A percentile compares a stretch with the other conserved stretches of the same genome.
These are phyloP conservation scores for Eupithecia subumbrata DNA, from an alignment of 2,888 invertebrate genomes.

Conservation along the genomic window DNA sequence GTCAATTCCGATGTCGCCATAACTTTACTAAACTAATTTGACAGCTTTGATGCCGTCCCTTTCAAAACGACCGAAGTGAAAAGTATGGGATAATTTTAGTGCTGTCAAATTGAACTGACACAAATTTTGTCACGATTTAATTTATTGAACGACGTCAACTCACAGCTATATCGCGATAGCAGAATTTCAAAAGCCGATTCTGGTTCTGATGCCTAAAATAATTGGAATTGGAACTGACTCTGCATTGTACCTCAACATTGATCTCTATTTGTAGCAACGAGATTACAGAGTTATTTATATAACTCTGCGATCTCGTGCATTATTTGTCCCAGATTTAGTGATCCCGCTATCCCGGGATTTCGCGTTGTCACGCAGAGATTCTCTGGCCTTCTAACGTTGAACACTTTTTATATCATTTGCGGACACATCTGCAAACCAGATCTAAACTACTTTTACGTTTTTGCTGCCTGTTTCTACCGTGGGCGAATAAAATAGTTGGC, in stretches of 20 bases:
- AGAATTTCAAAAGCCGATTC: background rate
- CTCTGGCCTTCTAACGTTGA: slow-evolving; percentile 43
- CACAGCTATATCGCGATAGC: no score
- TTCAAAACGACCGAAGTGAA: no score
- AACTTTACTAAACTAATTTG: no score
- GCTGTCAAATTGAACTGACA: no score
- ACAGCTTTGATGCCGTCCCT: no score
- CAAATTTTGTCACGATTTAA: no score
- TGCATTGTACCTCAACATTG: background rate
- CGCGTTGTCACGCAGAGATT: slow-evolving; percentile 47
- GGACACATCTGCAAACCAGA: slow-evolving; percentile 44
- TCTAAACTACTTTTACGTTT: slow-evolving; percentile 39
- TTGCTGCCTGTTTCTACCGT: slow-evolving; percentile 21
- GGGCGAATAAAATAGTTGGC: background rate
- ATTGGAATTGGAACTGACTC: background rate
- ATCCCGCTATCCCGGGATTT: slow-evolving; percentile 43
- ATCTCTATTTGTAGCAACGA: background rate
- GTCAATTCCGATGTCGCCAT: no score
- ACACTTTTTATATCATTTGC: slow-evolving; percentile 40
- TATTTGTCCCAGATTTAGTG: slow-evolving; percentile 22
- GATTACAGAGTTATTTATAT: background rate
- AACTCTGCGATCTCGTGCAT: background rate
- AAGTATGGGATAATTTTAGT: no score
- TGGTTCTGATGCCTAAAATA: background rate
- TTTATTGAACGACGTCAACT: no score